Evolutionary conservation across 2,113 vertebrate genomes (phyloP).

Genomic region (Melospiza melodia): DNA sequence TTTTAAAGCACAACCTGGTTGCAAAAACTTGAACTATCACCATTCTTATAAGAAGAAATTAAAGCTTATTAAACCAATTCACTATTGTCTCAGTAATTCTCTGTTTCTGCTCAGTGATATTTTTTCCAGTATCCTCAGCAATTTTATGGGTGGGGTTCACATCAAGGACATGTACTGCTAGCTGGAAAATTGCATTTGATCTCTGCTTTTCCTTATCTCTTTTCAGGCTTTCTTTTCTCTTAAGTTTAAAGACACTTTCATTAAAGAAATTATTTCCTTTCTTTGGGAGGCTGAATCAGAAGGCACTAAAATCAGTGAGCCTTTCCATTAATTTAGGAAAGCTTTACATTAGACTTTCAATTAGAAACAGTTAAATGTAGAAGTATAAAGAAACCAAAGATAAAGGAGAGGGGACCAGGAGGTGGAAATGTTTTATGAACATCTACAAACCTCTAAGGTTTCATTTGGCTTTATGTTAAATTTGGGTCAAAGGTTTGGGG

Average conservation of each 20-base stretch:
- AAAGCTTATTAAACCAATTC: background rate
- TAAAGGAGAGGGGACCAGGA: slow-evolving; percentile 20
- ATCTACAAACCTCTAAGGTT: slow-evolving; percentile 67
- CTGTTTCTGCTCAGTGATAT: background rate
- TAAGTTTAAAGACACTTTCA: slow-evolving; percentile 22
- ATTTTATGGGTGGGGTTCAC: background rate
- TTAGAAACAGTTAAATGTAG: slow-evolving; percentile 44
- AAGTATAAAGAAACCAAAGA: slow-evolving; percentile 52
- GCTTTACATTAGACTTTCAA: slow-evolving; percentile 20
- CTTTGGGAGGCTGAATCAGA: slow-evolving; percentile 1
- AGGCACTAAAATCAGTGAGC: background rate
- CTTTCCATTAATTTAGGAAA: background rate
- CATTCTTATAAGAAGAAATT: background rate
- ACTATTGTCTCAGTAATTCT: background rate
- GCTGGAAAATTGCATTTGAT: slow-evolving; percentile 29
- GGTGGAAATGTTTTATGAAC: slow-evolving; percentile 44
- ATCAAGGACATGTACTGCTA: slow-evolving; percentile 1
- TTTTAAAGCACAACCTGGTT: background rate
- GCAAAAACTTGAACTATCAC: background rate
- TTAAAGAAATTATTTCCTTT: slow-evolving; percentile 41
- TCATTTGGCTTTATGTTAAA: slow-evolving; percentile 54
- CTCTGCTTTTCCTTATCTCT: slow-evolving; percentile 25
- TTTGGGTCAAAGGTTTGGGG: slow-evolving; percentile 57
- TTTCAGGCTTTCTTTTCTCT: background rate
- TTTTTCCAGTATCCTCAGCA: background rate